phyloP scores from a whole-genome alignment of 2,888 invertebrate genomes.

The Caenorhabditis doughertyi region DNA sequence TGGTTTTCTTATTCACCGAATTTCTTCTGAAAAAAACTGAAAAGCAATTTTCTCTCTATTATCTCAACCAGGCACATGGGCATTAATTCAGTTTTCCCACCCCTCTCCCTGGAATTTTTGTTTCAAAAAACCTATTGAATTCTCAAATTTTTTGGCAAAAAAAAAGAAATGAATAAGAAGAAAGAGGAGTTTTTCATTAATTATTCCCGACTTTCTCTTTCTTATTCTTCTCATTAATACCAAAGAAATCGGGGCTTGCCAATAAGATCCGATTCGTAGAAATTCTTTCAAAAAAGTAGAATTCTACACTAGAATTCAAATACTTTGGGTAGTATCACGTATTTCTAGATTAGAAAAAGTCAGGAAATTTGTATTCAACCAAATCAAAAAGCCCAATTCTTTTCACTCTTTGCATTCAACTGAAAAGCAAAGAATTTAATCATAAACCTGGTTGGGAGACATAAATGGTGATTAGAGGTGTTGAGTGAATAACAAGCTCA shows the following conservation, averaged over 20 bases:
- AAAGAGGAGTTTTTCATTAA: constrained; percentile 43
- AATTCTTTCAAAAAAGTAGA: too few relatives aligned
- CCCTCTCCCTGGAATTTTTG: not conserved
- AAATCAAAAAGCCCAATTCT: not conserved
- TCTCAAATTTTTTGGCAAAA: not conserved
- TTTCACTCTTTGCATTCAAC: not conserved
- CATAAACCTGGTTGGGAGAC: not conserved
- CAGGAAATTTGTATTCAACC: not conserved
- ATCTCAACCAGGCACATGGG: not conserved
- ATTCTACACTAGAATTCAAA: too few relatives aligned
- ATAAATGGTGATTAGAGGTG: constrained; percentile 30
- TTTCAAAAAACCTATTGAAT: not conserved
- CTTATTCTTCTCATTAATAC: too few relatives aligned
- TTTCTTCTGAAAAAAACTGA: not conserved
- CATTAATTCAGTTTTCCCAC: constrained; percentile 35
- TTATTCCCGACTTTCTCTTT: constrained; percentile 18
- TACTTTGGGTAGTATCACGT: too few relatives aligned
- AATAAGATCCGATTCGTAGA: too few relatives aligned
- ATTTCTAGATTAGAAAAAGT: too few relatives aligned
- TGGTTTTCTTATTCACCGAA: constrained; percentile 1
- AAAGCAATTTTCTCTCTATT: constrained; percentile 4
- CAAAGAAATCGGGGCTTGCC: too few relatives aligned
- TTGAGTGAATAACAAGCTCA: constrained; percentile 28
- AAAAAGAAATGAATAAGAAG: constrained; percentile 1
- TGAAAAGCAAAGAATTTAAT: constrained; percentile 10